Base-by-base conservation (phyloP, 1,140 invertebrate species). In the Drosophila lacertosa region DNA sequence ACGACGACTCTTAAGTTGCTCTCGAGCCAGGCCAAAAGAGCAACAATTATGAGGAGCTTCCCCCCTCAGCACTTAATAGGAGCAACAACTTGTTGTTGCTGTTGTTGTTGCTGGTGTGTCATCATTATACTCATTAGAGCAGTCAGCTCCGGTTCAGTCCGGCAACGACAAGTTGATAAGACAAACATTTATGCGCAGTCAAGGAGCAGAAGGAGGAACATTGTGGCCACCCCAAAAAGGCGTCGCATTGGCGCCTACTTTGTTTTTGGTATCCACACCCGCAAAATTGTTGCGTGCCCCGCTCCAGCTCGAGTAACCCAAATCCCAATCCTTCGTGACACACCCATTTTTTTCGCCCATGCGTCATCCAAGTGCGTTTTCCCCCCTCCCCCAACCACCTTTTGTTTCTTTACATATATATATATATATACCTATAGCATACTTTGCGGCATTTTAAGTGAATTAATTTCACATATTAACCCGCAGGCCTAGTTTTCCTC, bases 361-460 rank as follows among this genome's bases (percentile, higher is more conserved):
- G 78, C 78, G 78, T 82, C 78, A 82, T 77, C 69, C 60, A 24
- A 4, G 18, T 33, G n/a, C n/a, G n/a, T n/a, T n/a, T 22, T 4
- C 22, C 44, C 5, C 11, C 4, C 24, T 9, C 13, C n/a, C 2
- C 3, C 18, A 2, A 29, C 13, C 42, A n/a, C 42, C 42, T 7
- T 22, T 20, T 11, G 4, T 7, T 11, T 0, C 20, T 10, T 2
- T 24, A 26, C 37, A 15, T 39, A 24, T 1, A 37, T 13, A 0
- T 18, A 51, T 54, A 4, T 66, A 11, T 65, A 42, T 24, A 78
- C 67, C 74, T 78, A 77, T 77, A 74, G 74, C 79, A 82, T 82
- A 83, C 78, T 82, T 77, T 82, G 78, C 45, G 79, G 74, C 78
- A 77, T 77, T 82, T 82, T 83, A 83, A 83, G 79, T 71, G 79